These are phyloP conservation scores for Macrophya alboannulata DNA, from an alignment of 2,888 invertebrate species.

Conservation along the genomic window DNA sequence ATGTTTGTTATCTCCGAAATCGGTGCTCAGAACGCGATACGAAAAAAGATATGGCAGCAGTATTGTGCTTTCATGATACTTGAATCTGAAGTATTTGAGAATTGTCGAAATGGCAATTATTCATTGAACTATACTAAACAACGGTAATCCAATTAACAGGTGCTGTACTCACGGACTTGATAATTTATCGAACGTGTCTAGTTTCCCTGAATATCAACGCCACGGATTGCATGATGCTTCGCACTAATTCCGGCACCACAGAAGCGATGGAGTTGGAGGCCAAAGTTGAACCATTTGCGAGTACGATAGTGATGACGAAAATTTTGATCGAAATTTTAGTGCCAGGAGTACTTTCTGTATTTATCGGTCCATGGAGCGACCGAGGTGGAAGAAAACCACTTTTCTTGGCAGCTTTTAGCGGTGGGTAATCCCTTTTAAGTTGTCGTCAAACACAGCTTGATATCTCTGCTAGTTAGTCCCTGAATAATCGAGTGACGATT, in stretches of 20 bases:
- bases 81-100: too few species aligned
- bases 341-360: slow-evolving; percentile 86
- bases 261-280: slow-evolving; percentile 81
- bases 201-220: too few species aligned
- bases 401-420: slow-evolving; percentile 84
- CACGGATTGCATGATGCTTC: slow-evolving; percentile 84
- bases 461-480: not conserved
- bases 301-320: slow-evolving; percentile 84
- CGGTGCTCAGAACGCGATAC: too few species aligned
- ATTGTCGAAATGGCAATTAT: too few species aligned
- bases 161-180: slow-evolving; percentile 85
- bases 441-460: not conserved
- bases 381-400: slow-evolving; percentile 89
- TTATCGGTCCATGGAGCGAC: slow-evolving; percentile 92
- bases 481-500: not conserved
- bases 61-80: too few species aligned
- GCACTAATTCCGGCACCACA: slow-evolving; percentile 82
- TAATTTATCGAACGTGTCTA: slow-evolving; percentile 88
- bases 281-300: slow-evolving; percentile 85
- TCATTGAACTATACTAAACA: too few species aligned
- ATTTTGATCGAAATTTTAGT: slow-evolving; percentile 85
- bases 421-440: slow-evolving; percentile 76
- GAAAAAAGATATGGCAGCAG: too few species aligned
- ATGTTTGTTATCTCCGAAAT: too few species aligned
- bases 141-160: slow-evolving; percentile 80